Conservation (phyloP, 2,888 invertebrate species). For the Carabus problematicus region DNA sequence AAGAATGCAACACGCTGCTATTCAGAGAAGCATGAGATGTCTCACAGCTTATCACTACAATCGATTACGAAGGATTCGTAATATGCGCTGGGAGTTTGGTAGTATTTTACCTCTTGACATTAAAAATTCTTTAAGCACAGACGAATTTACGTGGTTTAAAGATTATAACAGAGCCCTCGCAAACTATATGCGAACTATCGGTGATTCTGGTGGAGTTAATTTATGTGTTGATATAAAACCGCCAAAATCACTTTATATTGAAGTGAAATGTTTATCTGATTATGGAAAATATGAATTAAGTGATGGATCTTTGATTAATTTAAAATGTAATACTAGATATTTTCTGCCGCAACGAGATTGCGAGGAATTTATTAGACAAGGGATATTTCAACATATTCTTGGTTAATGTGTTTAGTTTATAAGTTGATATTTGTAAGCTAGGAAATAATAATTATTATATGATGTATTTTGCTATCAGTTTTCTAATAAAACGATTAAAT, state of each 20-base stretch:
- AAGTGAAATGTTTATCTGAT: conserved; percentile 88
- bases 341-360: conserved; percentile 87
- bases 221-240: conserved; percentile 87
- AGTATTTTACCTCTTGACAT: conserved; percentile 88
- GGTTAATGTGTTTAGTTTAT: conserved; percentile 49
- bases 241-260: conserved; percentile 90
- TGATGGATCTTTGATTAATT: conserved; percentile 86
- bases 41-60: conserved; percentile 84
- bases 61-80: conserved; percentile 79
- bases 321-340: conserved; percentile 92
- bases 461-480: background rate
- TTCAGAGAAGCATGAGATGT: conserved; percentile 90
- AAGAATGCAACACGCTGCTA: conserved; percentile 82
- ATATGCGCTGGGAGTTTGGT: conserved; percentile 96
- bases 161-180: conserved; percentile 87
- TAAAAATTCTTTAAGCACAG: conserved; percentile 76
- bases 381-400: conserved; percentile 80
- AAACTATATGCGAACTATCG: conserved; percentile 88
- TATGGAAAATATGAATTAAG: conserved; percentile 94
- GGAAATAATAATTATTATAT: conserved; percentile 1
- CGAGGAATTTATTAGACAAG: conserved; percentile 89
- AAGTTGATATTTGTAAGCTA: conserved; percentile 8
- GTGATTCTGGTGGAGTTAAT: conserved; percentile 83
- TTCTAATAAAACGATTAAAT: too few species aligned
- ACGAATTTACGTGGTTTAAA: conserved; percentile 88